Conservation (phyloP, 1,140 invertebrate species). For the Cydia splendana region DNA sequence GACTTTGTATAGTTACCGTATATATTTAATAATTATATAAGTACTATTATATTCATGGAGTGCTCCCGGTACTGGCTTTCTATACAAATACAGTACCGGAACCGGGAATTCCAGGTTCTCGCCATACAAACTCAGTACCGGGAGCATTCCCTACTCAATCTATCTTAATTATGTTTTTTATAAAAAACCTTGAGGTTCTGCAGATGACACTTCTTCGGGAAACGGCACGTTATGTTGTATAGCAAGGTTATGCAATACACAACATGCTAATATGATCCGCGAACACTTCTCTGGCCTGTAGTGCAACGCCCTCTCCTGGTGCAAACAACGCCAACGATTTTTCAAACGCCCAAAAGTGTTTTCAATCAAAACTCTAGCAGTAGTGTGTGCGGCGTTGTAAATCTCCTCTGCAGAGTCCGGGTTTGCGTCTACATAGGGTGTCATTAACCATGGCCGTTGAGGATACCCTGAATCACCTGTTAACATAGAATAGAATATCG, state of each 20-base stretch:
- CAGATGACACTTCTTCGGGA: too few species aligned
- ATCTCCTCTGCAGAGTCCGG: constrained; percentile 42
- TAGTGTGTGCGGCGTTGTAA: constrained; percentile 50
- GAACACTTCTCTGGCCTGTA: constrained; percentile 46
- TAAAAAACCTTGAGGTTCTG: too few species aligned
- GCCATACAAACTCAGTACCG: too few species aligned
- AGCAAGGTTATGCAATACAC: constrained; percentile 47
- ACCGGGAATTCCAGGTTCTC: too few species aligned
- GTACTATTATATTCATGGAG: too few species aligned
- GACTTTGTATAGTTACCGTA: too few species aligned
- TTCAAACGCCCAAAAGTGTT: constrained; percentile 56
- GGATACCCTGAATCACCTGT: constrained; percentile 64
- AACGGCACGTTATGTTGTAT: too few species aligned
- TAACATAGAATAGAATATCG: constrained; percentile 1
- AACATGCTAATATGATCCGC: constrained; percentile 47
- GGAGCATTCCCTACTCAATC: too few species aligned
- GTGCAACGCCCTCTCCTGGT: constrained; percentile 48
- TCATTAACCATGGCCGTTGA: constrained; percentile 63
- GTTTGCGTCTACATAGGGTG: constrained; percentile 46
- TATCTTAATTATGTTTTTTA: too few species aligned
- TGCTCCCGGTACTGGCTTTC: too few species aligned
- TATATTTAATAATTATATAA: too few species aligned
- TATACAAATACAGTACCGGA: too few species aligned
- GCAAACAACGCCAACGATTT: constrained; percentile 46
- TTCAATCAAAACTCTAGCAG: constrained; percentile 55